Base-by-base conservation (phyloP, 2,888 invertebrate genomes). In the Ptychoptera albimana region DNA sequence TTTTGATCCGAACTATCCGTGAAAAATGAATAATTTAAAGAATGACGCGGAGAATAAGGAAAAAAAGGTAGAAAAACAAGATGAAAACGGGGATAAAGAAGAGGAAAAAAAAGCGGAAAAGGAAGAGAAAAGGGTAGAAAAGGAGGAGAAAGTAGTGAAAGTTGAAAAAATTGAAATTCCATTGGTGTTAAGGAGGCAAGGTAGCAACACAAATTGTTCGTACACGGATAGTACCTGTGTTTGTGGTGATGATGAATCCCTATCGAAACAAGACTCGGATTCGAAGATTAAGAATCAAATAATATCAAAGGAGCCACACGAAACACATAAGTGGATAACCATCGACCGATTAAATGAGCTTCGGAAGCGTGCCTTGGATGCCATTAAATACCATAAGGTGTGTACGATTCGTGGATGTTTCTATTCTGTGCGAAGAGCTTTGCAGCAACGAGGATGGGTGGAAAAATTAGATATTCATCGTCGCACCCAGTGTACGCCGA, bases 351-450 rank as follows among this genome's bases (percentile, higher is more conserved):
- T 81, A 68, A 71, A 71, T 56, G 74, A 77, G 48, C 58, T 82
- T 45, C 72, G 74, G 48, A 75, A 74, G 51, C 66, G 72, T 48
- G 78, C 79, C 1, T 80, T 80, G 16, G 70, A 64, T 42, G 79
- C 80, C 1, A 72, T 77, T 56, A 75, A 67, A 52, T 74, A 75
- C 5, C 75, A 70, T 50, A 77, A 74, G 60, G 73, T 77, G 30
- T 82, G 80, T 54, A 76, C 77, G 56, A 77, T 79, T 58, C 76
- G 75, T 53, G 82, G 82, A 2, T 79, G 79, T 42, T 83, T 79
- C 61, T 75, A 77, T 8, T 75, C 81, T 1, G 69, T 86, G 8
- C 70, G 82, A 5, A 72, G 77, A 48, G 80, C 83, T 2, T 65
- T 86, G 8, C 59, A 75, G 4, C 70, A 75, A 37, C 68, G 85